phyloP scores from a whole-genome alignment of 2,888 invertebrate species.

The Macrophya alboannulata region DNA sequence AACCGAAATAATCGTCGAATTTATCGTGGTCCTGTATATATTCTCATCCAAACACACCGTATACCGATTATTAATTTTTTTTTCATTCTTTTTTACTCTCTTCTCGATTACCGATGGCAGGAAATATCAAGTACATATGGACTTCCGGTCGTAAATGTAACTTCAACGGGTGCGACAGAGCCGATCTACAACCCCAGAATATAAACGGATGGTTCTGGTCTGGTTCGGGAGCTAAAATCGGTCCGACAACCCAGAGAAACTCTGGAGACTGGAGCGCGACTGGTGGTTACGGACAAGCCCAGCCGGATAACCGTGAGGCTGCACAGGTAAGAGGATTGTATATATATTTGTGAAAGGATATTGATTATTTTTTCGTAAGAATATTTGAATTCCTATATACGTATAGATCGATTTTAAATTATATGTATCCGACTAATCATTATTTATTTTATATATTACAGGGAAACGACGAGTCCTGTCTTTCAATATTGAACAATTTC shows the following conservation, averaged over 20 bases:
- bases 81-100: background rate
- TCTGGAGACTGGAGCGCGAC: constrained; percentile 95
- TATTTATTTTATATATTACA: constrained; percentile 71
- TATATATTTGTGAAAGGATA: no score
- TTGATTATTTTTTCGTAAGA: no score
- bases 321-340: constrained; percentile 85
- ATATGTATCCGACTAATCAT: background rate
- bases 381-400: no score
- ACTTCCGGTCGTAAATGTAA: constrained; percentile 96
- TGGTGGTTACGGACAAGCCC: constrained; percentile 93
- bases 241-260: constrained; percentile 93
- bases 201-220: constrained; percentile 98
- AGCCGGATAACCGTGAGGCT: constrained; percentile 95
- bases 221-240: constrained; percentile 95
- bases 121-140: constrained; percentile 89
- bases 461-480: constrained; percentile 95
- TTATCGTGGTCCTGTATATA: no score
- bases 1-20: background rate
- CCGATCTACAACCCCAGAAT: constrained; percentile 90
- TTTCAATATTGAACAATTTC: constrained; percentile 95
- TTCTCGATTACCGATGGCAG: constrained; percentile 66
- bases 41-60: no score
- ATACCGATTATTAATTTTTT: background rate
- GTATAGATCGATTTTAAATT: no score
- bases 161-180: constrained; percentile 94